Evolutionary conservation across 1,140 invertebrate genomes (phyloP).

Genomic region (Colletes gigas): DNA sequence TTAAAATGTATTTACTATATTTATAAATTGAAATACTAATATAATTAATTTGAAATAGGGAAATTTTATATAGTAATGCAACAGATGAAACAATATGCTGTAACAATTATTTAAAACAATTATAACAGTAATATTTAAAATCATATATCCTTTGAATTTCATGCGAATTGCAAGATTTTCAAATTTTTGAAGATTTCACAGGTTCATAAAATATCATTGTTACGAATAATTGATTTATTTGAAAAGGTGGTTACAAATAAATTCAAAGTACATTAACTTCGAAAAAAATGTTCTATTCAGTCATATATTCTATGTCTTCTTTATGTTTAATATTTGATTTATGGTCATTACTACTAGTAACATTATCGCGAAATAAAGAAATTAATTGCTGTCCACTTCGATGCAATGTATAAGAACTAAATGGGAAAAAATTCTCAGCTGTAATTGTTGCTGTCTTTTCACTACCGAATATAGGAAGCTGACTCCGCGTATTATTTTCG

Average conservation of each 20-base stretch:
- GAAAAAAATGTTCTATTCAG: constrained; percentile 15
- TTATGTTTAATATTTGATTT: constrained; percentile 3
- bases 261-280: constrained; percentile 14
- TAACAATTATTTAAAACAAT: too few relatives aligned
- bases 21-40: not conserved
- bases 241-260: constrained; percentile 12
- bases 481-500: constrained; percentile 89
- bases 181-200: not conserved
- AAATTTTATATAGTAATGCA: not conserved
- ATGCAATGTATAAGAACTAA: constrained; percentile 89
- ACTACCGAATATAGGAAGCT: constrained; percentile 83
- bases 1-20: not conserved
- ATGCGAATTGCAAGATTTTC: not conserved
- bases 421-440: constrained; percentile 89
- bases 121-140: too few relatives aligned
- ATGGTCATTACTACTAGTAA: not conserved
- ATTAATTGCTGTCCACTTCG: constrained; percentile 77
- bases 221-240: constrained; percentile 16
- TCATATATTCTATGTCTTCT: constrained; percentile 29
- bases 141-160: not conserved
- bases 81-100: too few relatives aligned
- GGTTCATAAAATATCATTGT: too few relatives aligned
- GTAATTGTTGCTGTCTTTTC: constrained; percentile 77
- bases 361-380: constrained; percentile 71
- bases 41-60: not conserved